Conservation (phyloP, 1,140 invertebrate genomes). For the Drosophila takahashii region DNA sequence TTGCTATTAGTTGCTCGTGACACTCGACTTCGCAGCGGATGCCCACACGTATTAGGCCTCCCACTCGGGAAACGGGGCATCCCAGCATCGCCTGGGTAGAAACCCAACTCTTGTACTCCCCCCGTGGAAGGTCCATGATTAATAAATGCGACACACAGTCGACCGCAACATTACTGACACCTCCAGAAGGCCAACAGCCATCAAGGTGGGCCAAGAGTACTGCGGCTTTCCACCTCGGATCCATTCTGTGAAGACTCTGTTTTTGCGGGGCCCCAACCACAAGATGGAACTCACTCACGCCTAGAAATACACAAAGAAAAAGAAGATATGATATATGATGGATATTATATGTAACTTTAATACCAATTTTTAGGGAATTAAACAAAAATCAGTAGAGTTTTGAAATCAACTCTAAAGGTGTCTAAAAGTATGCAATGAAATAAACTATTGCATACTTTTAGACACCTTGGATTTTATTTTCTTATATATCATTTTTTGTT, state of each 20-base stretch:
- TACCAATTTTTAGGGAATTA: too few species aligned
- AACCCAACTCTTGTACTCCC: neutral
- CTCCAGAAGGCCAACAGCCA: constrained; percentile 44
- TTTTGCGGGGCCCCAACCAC: constrained; percentile 23
- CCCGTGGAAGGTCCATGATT: constrained; percentile 52
- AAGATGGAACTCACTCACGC: constrained; percentile 13
- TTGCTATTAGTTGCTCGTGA: constrained; percentile 71
- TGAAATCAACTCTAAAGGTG: neutral
- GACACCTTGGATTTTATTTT: too few species aligned
- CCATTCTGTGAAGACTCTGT: neutral
- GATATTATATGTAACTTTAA: too few species aligned
- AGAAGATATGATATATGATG: too few species aligned
- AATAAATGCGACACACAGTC: constrained; percentile 70
- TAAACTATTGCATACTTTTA: neutral
- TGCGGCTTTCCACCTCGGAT: constrained; percentile 50
- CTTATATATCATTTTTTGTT: too few species aligned
- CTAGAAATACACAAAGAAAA: constrained; percentile 17
- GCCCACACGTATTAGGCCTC: constrained; percentile 47
- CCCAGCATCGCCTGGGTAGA: constrained; percentile 17
- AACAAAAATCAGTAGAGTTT: neutral
- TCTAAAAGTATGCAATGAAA: neutral
- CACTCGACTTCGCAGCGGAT: constrained; percentile 53
- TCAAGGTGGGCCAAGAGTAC: constrained; percentile 62
- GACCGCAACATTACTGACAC: constrained; percentile 78
- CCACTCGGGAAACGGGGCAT: neutral